Evolutionary conservation across 1,140 invertebrate species (phyloP).

Genomic region (Matsumurasca onukii): DNA sequence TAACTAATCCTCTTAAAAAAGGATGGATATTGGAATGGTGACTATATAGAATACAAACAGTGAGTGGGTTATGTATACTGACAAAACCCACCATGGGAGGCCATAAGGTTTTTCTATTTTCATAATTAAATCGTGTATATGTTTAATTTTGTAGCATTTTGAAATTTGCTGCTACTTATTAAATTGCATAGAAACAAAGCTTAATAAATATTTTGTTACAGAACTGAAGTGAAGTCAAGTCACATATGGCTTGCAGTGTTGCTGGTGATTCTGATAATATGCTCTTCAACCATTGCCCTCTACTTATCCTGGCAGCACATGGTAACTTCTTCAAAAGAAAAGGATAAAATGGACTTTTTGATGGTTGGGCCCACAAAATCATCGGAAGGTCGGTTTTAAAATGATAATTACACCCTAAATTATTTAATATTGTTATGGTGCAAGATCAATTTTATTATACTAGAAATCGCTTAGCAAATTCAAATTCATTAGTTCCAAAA

Average conservation of each 20-base stretch:
- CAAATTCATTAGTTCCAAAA: background rate
- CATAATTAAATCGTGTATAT: no score
- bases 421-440: background rate
- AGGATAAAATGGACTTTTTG: conserved; percentile 16
- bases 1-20: no score
- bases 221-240: conserved; percentile 18
- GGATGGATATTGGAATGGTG: no score
- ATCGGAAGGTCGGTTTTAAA: background rate
- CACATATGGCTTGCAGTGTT: conserved; percentile 14
- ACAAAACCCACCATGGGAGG: no score
- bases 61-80: no score
- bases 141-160: no score
- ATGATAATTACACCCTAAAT: background rate
- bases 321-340: background rate
- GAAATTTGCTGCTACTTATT: no score
- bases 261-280: conserved; percentile 2
- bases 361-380: conserved; percentile 23
- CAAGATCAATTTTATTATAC: background rate
- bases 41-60: no score
- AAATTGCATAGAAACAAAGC: no score
- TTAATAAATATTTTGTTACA: conserved; percentile 2
- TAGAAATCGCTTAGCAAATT: background rate
- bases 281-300: conserved; percentile 5
- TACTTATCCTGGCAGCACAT: conserved; percentile 18
- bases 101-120: no score